Evolutionary conservation across 2,888 invertebrate genomes (phyloP), one percentile per base, ranked within the genome.

Genomic region (Apodemia duryi): DNA sequence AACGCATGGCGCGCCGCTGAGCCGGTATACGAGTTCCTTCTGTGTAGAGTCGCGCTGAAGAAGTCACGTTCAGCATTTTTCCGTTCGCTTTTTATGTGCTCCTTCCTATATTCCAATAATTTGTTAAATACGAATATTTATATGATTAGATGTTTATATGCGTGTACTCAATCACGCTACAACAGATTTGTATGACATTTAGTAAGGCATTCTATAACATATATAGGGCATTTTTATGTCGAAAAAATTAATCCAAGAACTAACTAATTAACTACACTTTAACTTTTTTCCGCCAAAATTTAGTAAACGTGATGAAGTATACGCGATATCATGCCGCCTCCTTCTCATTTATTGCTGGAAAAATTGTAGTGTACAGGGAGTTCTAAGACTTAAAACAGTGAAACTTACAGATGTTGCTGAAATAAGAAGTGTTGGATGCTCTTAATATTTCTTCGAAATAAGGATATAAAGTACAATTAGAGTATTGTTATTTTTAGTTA

Each of bases 21-120:
- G 90, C 90, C 94, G 95, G 95, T 95, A 95, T 95, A 95, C 94
- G 95, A 95, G 95, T 95, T 95, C 95, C 95, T 95, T 94, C 93
- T 78, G 83, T 83, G 91, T 92, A 92, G 92, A 88, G 84, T 83
- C 80, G 75, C 75, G 76, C 75, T 76, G 72, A 72, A 69, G 71
- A 67, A 72, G 70, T 65, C 71, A 62, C 65, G 63, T 66, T 68
- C 69, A 65, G 65, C 60, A 61, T 62, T 64, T 65, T 69, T 71
- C 73, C 73, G 71, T 69, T 73, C 65, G 69, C 63, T 70, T 65
- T 64, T 32, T n/a, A 60, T 60, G 32, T 60, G 57, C 6, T 35
- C 29, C 49, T 51, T 51, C 5, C 49, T 7, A 7, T 21, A 6
- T 51, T 21, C 21, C 21, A 51, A 51, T 51, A 46, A 4, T 46